Base-by-base conservation (phyloP, 2,888 invertebrate genomes). In the Prosopocoilus inquinatus region DNA sequence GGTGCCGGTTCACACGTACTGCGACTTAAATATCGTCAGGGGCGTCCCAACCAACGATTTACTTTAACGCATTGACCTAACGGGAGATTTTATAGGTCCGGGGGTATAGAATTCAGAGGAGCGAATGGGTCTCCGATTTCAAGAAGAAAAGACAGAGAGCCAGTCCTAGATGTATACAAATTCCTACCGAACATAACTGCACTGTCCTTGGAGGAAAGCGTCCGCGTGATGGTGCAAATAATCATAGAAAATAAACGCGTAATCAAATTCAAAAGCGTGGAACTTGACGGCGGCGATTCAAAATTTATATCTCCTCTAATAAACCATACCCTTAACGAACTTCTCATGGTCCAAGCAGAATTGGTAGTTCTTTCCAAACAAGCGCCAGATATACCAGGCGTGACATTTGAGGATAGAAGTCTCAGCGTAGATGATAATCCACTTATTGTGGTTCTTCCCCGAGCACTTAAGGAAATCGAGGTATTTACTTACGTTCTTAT, bases 81-180 rank as follows among this genome's bases (percentile, higher is more conserved):
- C 3, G 2, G 3, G 32, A n/a, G n/a, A n/a, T n/a, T n/a, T 5
- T 46, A 32, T 9, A 55, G 55, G 2, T 12, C 11, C n/a, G 50
- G 45, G 5, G 55, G 50, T 3, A 86, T 93, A 1, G 88, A 90
- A 75, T 79, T 94, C 4, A 82, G 85, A 50, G 92, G 91, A 2
- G 7, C 7, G 20, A 28, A 38, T 9, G 13, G 13, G 4, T 5
- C 2, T 41, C 82, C 88, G 0, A 91, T 93, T 39, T 82, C 89
- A 0, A 81, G 86, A 61, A 83, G 84, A 44, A 79, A 84, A 58
- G 85, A 85, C 12, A 85, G 86, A 9, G 80, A 86, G 9, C 91
- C 93, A 1, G 85, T 90, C 0, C 75, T 93, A 16, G 93, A 94
- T 73, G 84, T 84, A 71, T 88, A 88, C 70, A 79, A 81, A 57